Base-by-base conservation (phyloP, 2,113 vertebrate genomes). In the Cyanoramphus novaezelandiae region DNA sequence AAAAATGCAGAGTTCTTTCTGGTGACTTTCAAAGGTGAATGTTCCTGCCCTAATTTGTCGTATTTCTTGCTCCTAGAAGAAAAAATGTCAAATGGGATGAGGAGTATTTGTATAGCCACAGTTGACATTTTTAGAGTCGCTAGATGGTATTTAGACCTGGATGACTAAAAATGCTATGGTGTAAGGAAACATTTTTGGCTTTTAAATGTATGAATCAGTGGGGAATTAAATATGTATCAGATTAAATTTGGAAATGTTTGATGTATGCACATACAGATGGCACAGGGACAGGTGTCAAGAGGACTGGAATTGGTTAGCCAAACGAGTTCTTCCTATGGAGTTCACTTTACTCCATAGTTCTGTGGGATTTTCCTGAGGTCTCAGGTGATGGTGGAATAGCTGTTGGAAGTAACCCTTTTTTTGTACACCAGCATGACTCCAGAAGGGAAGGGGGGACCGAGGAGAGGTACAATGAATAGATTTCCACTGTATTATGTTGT, bases 111-210 rank as follows among this genome's bases (percentile, higher is more conserved):
- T 64, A 60, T 78, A 93, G 71, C 43, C 41, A 47, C 43, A 71
- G 83, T 0, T 91, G 83, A 82, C 77, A 62, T 82, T 95, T 96
- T 79, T 87, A 64, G 80, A 92, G 62, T 87, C 62, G 57, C 57
- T 89, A 55, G 33, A 41, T 93, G 84, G 62, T 78, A 91, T 94
- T 95, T 95, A 92, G 80, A 59, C 55, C 76, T 50, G 72, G 20
- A 24, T 91, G 91, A 86, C 52, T 86, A 86, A 78, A 95, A 91
- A 87, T 79, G 52, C 47, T 95, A 17, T 41, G 7, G 14, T 57
- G 10, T 44, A 5, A 62, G 65, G 28, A 94, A 87, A 47, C 27
- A 10, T 19, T 55, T 89, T 91, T 76, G 70, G 18, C 43, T 75
- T 84, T 81, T n/a, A 78, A 86, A 77, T 65, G 21, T 83, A 1